Evolutionary conservation across 2,797 vertebrate species (phyloP), one percentile per base, ranked within the genome.

Genomic region (Lutjanus campechanus): DNA sequence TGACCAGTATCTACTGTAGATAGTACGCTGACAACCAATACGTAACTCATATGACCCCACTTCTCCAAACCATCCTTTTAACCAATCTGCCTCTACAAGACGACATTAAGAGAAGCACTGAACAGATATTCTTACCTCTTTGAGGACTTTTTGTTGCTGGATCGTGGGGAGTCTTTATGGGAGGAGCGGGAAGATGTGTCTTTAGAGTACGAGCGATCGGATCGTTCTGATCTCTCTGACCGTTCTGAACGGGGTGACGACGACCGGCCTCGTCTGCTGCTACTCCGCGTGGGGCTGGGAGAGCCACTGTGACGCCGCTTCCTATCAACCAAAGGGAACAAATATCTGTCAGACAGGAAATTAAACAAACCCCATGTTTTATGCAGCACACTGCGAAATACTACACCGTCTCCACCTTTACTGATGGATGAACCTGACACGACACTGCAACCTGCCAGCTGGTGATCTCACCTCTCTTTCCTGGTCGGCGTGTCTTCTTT

Each of bases 131-230:
- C 61, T 74, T 93, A 99, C 98, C 98, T 97, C 95, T 98, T 99
- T 77, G 95, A 96, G 87, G 95, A 95, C 89, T 98, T 99, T 92
- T 98, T 98, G 95, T 92, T 97, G 93, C 93, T 96, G 79, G 98
- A 95, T 86, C 98, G 96, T 36, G 98, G 98, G 13, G 98, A 99
- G 72, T 99, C 98, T 96, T 98, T 99, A 84, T 99, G 97, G 41
- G 97, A 95, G 0, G 97, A 95, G 41, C 97, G 96, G 46, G 97
- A 97, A 7, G 91, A 88, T 69, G 95, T 96, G 90, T 98, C 98
- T 94, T 98, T 99, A 12, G 92, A 90, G 89, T 97, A 97, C 1
- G 98, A 98, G 55, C 98, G 93, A 16, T 96, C 95, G 0, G 97
- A 98, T 20, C 97, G 95, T 47, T 98, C 97, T 0, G 97, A 98